Evolutionary conservation across 1,140 invertebrate genomes (phyloP), one percentile per base, ranked within the genome.

Genomic region (Maconellicoccus hirsutus): DNA sequence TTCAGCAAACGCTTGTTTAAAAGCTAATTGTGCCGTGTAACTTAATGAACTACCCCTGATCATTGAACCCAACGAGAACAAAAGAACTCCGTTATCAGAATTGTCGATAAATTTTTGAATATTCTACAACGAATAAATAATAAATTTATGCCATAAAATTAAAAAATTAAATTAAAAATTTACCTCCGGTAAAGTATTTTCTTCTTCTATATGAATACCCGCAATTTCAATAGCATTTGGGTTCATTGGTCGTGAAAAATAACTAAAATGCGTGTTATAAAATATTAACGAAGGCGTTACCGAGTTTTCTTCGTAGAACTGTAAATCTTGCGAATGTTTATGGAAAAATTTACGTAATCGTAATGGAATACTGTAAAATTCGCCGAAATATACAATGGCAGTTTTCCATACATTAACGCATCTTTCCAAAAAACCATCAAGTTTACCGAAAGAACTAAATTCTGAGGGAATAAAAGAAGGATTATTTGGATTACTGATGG

Each of bases 31-130:
- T 72, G 84, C 83, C 1, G 83, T 79, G 1, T 80, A 75, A 0
- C 86, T 81, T 75, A 91, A 33, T 1, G 73, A 69, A n/a, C 71
- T 70, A 22, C 25, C 73, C 21, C 71, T 22, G 6, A 73, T 12
- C 6, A 83, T 82, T 0, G 86, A 85, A 0, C 87, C 88, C 73
- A 89, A 81, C 42, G 84, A 86, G 78, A 89, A 89, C 72, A 86
- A 86, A 26, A 89, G 83, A 1, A 86, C 83, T 0, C 87, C 87
- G 33, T 85, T 76, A 19, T 78, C 74, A 0, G 85, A 81, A 29
- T 80, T 78, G 71, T 85, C 83, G 8, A 89, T 74, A 74, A 86
- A 84, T 25, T 79, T 75, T 75, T 86, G 79, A 38, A 75, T 73
- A 26, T 86, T 83, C 81, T 84, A 0, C 76, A 71, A 52, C n/a